These are phyloP conservation scores for Cantharis lateralis DNA, from an alignment of 2,888 invertebrate genomes.

Conservation along the genomic window DNA sequence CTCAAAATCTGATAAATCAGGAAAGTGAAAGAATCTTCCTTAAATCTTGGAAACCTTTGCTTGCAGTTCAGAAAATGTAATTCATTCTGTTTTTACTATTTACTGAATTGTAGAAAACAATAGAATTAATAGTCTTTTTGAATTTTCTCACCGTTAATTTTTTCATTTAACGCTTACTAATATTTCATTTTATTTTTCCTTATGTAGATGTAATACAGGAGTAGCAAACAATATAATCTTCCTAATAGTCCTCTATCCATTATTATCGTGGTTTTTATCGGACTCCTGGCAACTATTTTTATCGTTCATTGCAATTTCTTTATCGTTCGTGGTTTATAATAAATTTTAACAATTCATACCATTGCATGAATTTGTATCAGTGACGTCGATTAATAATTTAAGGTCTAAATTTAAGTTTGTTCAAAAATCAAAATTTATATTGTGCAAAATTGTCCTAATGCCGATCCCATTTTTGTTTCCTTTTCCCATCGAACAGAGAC, in stretches of 20 bases:
- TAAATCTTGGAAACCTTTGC: not conserved
- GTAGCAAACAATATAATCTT: conserved; percentile 37
- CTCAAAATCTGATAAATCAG: not conserved
- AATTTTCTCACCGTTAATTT: not conserved
- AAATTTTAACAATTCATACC: conserved; percentile 14
- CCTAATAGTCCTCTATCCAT: conserved; percentile 40
- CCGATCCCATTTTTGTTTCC: conserved; percentile 37
- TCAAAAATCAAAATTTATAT: not conserved
- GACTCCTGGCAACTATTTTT: conserved; percentile 34
- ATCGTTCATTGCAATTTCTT: conserved; percentile 35
- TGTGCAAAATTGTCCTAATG: conserved; percentile 7
- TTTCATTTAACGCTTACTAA: conserved; percentile 24
- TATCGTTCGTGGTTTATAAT: conserved; percentile 22
- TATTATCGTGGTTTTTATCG: conserved; percentile 40
- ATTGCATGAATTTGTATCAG: conserved; percentile 13
- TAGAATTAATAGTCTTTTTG: not conserved
- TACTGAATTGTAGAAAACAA: not conserved
- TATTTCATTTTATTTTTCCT: conserved; percentile 31
- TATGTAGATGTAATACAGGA: conserved; percentile 44
- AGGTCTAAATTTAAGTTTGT: not conserved
- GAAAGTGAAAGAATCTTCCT: not conserved
- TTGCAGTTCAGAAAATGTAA: not conserved
- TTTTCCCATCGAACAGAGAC: conserved; percentile 51
- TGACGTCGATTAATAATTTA: not conserved
- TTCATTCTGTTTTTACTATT: no score